Conservation (phyloP, 2,888 invertebrate species). For the Dermolepida albohirtum region DNA sequence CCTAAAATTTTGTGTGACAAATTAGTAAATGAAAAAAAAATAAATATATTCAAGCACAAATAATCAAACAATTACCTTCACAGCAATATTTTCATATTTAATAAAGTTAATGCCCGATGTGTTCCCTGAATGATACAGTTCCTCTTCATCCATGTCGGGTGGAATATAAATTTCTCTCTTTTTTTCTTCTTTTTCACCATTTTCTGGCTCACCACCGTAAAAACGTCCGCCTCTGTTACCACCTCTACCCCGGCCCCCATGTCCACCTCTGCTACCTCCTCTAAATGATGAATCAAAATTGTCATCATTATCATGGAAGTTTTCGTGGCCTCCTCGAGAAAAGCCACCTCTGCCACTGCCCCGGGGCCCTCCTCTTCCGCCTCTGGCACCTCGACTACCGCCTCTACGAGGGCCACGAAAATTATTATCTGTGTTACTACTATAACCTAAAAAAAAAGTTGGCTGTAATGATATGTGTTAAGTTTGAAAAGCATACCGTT, state of each 20-base stretch:
- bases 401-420: conserved; percentile 22
- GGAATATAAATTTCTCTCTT: conserved; percentile 78
- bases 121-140: conserved; percentile 77
- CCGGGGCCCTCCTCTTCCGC: conserved; percentile 45
- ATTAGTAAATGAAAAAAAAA: conserved; percentile 4
- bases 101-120: conserved; percentile 91
- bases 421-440: conserved; percentile 26
- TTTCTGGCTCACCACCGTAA: conserved; percentile 34
- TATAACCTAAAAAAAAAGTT: conserved; percentile 43
- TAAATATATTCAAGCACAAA: background rate
- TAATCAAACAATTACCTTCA: conserved; percentile 71
- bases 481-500: conserved; percentile 35
- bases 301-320: conserved; percentile 58
- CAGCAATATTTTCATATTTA: conserved; percentile 89
- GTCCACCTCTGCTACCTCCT: conserved; percentile 44
- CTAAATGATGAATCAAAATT: conserved; percentile 46
- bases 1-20: too few relatives aligned
- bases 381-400: conserved; percentile 33
- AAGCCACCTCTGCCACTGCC: conserved; percentile 50
- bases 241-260: conserved; percentile 42
- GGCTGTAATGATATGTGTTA: conserved; percentile 3
- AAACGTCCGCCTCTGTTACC: conserved; percentile 45
- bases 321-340: conserved; percentile 51
- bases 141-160: conserved; percentile 78
- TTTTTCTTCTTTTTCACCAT: conserved; percentile 62